phyloP scores from a whole-genome alignment of 2,113 vertebrate genomes.

The human (Homo sapiens) region GRCh38 chr11:24231001-24231500 shows the following conservation, averaged over 20 bases:
- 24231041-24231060: rapidly evolving
- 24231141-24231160: not conserved
- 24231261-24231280: not conserved
- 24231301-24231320: not conserved
- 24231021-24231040: not conserved
- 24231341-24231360: not conserved
- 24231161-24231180: not conserved
- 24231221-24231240: not conserved
- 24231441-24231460: not conserved
- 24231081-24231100: not conserved
- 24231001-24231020: not conserved
- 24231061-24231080: not conserved
- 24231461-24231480: not conserved
- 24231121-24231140: not conserved
- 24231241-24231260: not conserved
- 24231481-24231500: not conserved
- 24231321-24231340: not conserved
- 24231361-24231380: not conserved
- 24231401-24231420: not conserved
- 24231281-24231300: not conserved
- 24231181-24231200: not conserved
- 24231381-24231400: not conserved
- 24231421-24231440: not conserved
- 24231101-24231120: not conserved
- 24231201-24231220: not conserved